Conservation (phyloP, 2,888 invertebrate genomes). For the Sinopyrophorus schimmeli region DNA sequence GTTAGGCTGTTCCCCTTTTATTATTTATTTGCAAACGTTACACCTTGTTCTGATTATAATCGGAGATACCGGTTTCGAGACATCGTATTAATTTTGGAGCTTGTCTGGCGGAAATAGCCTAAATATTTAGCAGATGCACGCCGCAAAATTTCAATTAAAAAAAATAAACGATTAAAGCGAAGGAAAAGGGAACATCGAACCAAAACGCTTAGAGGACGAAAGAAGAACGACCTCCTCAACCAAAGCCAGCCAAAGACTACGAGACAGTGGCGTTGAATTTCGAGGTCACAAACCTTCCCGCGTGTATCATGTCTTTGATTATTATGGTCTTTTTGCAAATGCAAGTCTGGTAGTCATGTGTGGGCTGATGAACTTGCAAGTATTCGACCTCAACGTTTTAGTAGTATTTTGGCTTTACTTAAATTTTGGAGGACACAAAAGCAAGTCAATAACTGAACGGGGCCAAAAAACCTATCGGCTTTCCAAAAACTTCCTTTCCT, state of each 20-base stretch:
- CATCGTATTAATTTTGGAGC: conserved; percentile 15
- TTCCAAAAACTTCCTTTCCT: background rate
- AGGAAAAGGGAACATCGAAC: conserved; percentile 20
- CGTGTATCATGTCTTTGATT: conserved; percentile 13
- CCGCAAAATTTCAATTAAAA: no score
- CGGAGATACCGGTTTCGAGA: conserved; percentile 6
- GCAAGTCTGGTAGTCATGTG: conserved; percentile 16
- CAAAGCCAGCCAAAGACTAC: conserved; percentile 23
- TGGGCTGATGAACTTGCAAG: conserved; percentile 23
- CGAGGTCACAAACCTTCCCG: conserved; percentile 37
- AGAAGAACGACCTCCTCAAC: conserved; percentile 34
- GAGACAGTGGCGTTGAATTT: conserved; percentile 33
- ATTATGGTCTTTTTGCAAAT: conserved; percentile 20
- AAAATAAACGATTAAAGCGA: no score
- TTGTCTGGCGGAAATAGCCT: conserved; percentile 19
- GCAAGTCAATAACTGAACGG: conserved; percentile 5
- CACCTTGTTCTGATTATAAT: no score
- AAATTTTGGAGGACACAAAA: background rate
- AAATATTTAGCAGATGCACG: conserved; percentile 11
- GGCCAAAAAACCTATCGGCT: background rate
- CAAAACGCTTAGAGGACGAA: conserved; percentile 28
- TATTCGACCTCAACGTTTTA: conserved; percentile 3
- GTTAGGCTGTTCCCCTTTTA: conserved; percentile 8
- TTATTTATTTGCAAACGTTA: conserved; percentile 5
- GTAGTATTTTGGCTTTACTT: conserved; percentile 1